Evolutionary conservation across 2,113 vertebrate genomes (phyloP), one percentile per base, ranked within the genome.

Genomic region (Lophura nycthemera): DNA sequence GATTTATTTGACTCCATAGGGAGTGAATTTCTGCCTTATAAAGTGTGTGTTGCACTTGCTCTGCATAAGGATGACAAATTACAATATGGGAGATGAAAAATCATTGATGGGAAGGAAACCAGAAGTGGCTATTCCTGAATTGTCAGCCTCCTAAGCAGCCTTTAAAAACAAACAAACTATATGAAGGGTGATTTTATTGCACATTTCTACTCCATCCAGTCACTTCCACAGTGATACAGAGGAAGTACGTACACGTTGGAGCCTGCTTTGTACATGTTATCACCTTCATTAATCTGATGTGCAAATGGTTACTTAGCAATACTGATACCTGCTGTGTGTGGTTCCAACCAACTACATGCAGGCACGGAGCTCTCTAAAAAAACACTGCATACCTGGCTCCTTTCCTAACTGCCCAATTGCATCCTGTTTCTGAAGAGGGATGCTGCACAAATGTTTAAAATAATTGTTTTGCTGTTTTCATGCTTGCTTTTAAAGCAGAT

Each of bases 401-500:
- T 88, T 84, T 86, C 82, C 77, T 16, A 25, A 76, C 66, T 82
- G 80, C 52, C 43, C n/a, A 9, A 54, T 91, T 0, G 3, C n/a
- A 40, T 42, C 72, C 65, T 59, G 36, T 52, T 45, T 57, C 83
- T 45, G 71, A 83, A 42, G 45, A 56, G 84, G 64, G 82, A 56
- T 67, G 88, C 66, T 81, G 80, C 73, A 73, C 72, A 91, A 88
- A 65, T 65, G 75, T 88, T 96, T 54, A 25, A 45, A 88, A 77
- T 70, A 24, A 76, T 88, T 88, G 73, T 95, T 95, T 69, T 78
- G 94, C 75, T 24, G 2, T 82, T 92, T 90, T 79, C 74, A 69
- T 42, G 57, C 86, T 83, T 45, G 80, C 83, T 86, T 84, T 91
- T 89, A 69, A 84, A 92, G 91, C 24, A 81, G 89, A 76, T 94